Evolutionary conservation across 2,113 vertebrate species (phyloP).

Genomic region (Fregetta grallaria): DNA sequence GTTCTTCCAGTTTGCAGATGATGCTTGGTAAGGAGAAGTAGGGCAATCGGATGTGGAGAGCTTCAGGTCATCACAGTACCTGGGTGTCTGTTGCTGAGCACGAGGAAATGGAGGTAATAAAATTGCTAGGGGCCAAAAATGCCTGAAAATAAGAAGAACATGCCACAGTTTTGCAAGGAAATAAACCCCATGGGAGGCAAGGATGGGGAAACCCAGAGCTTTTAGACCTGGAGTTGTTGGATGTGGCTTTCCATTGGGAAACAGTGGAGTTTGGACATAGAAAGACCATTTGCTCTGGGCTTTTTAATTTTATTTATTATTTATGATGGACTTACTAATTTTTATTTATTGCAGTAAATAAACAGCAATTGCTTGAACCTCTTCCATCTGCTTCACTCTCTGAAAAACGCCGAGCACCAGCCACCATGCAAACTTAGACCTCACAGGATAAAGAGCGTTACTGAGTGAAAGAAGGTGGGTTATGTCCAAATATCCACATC

Average conservation of each 20-base stretch:
- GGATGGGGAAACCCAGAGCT: background rate
- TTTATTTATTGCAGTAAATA: background rate
- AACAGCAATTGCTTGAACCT: background rate
- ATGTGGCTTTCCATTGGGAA: background rate
- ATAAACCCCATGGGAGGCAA: background rate
- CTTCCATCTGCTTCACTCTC: background rate
- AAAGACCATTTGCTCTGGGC: background rate
- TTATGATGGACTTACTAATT: background rate
- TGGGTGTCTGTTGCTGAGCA: background rate
- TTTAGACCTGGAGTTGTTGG: background rate
- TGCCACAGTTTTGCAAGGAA: background rate
- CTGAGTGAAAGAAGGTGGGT: background rate
- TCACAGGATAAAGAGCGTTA: background rate
- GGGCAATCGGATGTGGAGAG: background rate
- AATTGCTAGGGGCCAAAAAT: background rate
- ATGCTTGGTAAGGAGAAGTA: background rate
- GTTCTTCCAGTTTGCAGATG: background rate
- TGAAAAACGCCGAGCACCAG: background rate
- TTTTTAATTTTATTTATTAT: background rate
- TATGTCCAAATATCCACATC: background rate
- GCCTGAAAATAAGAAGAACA: background rate
- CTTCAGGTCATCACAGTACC: background rate
- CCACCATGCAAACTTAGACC: too few relatives aligned
- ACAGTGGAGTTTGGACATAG: background rate
- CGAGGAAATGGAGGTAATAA: accelerated